Evolutionary conservation across 2,888 invertebrate genomes (phyloP), one percentile per base, ranked within the genome.

Genomic region (Drosophila acutilabella): DNA sequence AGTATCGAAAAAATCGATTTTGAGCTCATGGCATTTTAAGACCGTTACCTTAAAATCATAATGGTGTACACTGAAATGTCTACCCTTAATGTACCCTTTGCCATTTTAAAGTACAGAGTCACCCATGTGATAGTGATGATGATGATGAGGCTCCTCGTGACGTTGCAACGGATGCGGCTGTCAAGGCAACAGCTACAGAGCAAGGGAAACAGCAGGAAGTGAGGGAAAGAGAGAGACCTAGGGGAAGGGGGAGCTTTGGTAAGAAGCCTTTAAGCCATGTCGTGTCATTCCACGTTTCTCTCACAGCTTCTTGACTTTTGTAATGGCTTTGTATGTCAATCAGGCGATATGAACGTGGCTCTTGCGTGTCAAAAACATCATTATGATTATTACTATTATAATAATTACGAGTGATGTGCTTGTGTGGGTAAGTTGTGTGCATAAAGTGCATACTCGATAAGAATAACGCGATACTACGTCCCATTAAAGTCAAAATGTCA

Each of bases 261-360:
- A 4, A 11, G 18, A 14, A 7, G 30, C 4, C 26, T 30, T 38
- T 30, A 61, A 53, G 54, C 30, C 57, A 56, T 62, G 33, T 50
- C 38, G 11, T 26, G n/a, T 36, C 36, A 23, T n/a, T 38, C 20
- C 26, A 2, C 11, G 14, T 4, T 10, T 20, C 41, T 13, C 41
- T 13, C 30, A 36, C 36, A 50, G n/a, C 38, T 5, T 42, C 26
- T n/a, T 23, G 44, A 64, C 45, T 74, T 56, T 41, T 20, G 20
- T 6, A 7, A 23, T 14, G 62, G 71, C 75, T 82, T 88, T 88
- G 78, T 80, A 48, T 88, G 86, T 80, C 88, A 88, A 82, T 86
- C 83, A 88, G 85, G 60, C 71, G 57, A 65, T 65, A 57, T 68
- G 64, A 65, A 69, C 64, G 66, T 76, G 80, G 82, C 73, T 80